Evolutionary conservation across 2,113 vertebrate genomes (phyloP), one percentile per base, ranked within the genome.

Genomic region (Sapajus apella): DNA sequence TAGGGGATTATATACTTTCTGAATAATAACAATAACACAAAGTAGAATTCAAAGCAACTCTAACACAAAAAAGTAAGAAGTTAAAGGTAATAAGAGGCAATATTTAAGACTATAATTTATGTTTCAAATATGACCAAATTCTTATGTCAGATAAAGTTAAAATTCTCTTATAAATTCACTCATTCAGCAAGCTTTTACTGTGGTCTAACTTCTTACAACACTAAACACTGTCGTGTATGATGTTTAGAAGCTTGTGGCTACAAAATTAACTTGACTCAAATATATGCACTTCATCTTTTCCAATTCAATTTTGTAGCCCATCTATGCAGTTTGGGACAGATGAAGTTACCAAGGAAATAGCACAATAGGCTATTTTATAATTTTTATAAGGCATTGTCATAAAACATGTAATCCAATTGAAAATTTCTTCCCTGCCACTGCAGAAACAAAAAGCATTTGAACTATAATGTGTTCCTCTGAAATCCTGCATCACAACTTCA

Each of bases 191-290:
- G 43, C 27, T 64, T n/a, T 30, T 35, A 40, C 10, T 3, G 3
- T n/a, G 16, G 43, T 45, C 40, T 9, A 64, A 27, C 61, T 66
- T 90, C 73, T 94, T 66, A 50, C n/a, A 37, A 76, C 2, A 45
- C 32, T 85, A 79, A 95, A 45, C 21, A 55, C 8, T 70, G 27
- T 66, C n/a, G 50, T 35, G 37, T 55, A 25, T 37, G 16, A 77
- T 50, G 47, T 91, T 91, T 90, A 86, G 37, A 80, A 92, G 66
- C 89, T 92, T 86, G 72, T 70, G 45, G 11, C 27, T 77, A 30
- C 82, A 61, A 87, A 96, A 73, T 83, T 47, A 95, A 90, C 56
- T 86, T 80, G 58, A 30, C 25, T 88, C 37, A 90, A 84, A 94
- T 45, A 73, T 35, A 23, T 13, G 43, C 13, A 47, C 18, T 61